Percentiles rank a stretch among this genome's conserved stretches.
phyloP scores from a whole-genome alignment of 53 echinoderm and acorn worm genomes.

The Temnopleurus reevesii region DNA sequence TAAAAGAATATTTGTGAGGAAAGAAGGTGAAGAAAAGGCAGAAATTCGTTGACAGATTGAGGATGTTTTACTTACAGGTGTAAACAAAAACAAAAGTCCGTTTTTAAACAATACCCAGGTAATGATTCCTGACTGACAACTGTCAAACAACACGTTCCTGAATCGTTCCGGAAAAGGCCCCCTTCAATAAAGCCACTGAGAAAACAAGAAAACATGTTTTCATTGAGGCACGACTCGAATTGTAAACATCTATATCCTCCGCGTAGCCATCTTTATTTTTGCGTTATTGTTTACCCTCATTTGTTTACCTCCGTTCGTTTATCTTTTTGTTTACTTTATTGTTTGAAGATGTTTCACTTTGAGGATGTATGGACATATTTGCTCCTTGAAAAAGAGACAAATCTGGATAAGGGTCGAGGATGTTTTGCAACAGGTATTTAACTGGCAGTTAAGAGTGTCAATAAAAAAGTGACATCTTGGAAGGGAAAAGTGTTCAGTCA shows the following conservation, averaged over 20 bases:
- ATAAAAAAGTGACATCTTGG: constrained; percentile 12
- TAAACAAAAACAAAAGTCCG: no score
- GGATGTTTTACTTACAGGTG: no score
- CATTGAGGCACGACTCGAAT: not conserved
- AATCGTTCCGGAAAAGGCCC: not conserved
- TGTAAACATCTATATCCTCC: not conserved
- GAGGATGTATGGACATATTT: not conserved
- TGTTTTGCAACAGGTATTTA: constrained; percentile 35
- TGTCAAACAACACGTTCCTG: not conserved
- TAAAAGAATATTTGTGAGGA: no score
- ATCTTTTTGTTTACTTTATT: no score
- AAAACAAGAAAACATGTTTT: constrained; percentile 24
- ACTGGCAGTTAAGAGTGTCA: not conserved
- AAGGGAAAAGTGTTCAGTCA: not conserved
- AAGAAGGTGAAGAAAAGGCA: no score
- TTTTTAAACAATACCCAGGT: no score
- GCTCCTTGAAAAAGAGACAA: not conserved
- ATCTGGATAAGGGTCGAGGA: not conserved
- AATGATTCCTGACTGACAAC: constrained; percentile 27
- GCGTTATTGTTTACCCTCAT: no score
- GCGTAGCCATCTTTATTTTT: not conserved
- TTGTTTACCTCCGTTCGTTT: no score
- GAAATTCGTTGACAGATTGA: no score
- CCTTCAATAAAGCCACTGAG: not conserved
- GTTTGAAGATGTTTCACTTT: no score